These are phyloP conservation scores for Caenorhabditis uteleia DNA, from an alignment of 2,888 invertebrate species.

Conservation along the genomic window DNA sequence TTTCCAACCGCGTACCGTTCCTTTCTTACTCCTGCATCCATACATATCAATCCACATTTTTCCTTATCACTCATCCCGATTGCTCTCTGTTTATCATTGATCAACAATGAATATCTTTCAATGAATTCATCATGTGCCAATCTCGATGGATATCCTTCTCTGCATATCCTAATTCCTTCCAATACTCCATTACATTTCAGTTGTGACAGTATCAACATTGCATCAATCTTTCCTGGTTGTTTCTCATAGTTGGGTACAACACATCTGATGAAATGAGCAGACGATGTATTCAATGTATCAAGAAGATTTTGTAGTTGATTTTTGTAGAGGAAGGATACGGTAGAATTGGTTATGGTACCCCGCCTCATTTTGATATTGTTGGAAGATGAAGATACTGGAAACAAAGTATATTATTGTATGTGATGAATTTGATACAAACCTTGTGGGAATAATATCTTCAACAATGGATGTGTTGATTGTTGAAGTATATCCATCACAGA, in stretches of 20 bases:
- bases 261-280: constrained; percentile 69
- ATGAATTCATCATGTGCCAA: constrained; percentile 99
- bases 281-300: constrained; percentile 63
- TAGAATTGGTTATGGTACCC: constrained; percentile 48
- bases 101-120: constrained; percentile 80
- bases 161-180: constrained; percentile 99
- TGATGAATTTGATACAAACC: constrained; percentile 16
- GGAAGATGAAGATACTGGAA: constrained; percentile 19
- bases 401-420: not conserved
- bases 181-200: constrained; percentile 98
- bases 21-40: constrained; percentile 32
- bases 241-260: constrained; percentile 70
- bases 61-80: constrained; percentile 19
- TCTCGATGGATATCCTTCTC: constrained; percentile 98
- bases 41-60: constrained; percentile 25
- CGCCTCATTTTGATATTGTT: constrained; percentile 29
- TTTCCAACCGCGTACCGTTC: constrained; percentile 60
- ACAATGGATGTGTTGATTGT: constrained; percentile 55
- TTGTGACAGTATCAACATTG: constrained; percentile 62
- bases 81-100: constrained; percentile 14
- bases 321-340: constrained; percentile 51
- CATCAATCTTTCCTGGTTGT: constrained; percentile 59
- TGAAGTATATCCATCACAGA: constrained; percentile 68
- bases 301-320: constrained; percentile 65
- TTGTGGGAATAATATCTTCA: constrained; percentile 54